These are phyloP conservation scores for Odontamblyopus rebecca DNA, from an alignment of 2,797 vertebrate genomes.

Conservation along the genomic window DNA sequence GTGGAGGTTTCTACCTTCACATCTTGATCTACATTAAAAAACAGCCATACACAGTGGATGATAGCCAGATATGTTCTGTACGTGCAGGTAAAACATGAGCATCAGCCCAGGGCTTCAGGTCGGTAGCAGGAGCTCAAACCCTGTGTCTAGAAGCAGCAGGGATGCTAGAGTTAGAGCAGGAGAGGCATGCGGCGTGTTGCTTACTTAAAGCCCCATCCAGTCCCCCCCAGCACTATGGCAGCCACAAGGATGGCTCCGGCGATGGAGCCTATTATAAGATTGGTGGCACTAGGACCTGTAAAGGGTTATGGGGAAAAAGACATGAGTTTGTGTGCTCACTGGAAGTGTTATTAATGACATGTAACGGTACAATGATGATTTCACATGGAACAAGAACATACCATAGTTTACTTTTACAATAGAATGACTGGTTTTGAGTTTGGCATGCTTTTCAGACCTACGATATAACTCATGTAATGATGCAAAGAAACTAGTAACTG, in stretches of 20 bases:
- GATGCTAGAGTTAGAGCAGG: constrained; percentile 87
- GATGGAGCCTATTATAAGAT: constrained; percentile 99
- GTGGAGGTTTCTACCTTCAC: constrained; percentile 16
- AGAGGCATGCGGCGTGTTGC: constrained; percentile 94
- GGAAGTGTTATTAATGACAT: constrained; percentile 55
- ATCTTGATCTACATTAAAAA: constrained; percentile 9
- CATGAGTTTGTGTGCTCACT: constrained; percentile 83
- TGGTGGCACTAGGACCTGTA: constrained; percentile 99
- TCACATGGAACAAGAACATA: constrained; percentile 77
- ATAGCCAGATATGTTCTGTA: constrained; percentile 7
- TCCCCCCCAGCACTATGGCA: constrained; percentile 99
- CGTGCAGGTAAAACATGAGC: background rate
- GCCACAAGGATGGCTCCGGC: constrained; percentile 99
- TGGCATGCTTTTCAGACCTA: constrained; percentile 67
- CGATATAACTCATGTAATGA: constrained; percentile 49
- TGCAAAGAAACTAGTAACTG: constrained; percentile 37
- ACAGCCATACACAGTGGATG: constrained; percentile 18
- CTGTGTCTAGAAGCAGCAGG: constrained; percentile 91
- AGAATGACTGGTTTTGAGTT: constrained; percentile 61
- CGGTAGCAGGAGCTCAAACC: constrained; percentile 97
- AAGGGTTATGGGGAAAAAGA: constrained; percentile 84
- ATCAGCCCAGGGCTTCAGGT: constrained; percentile 41
- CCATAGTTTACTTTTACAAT: constrained; percentile 65
- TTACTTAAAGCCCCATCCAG: constrained; percentile 99
- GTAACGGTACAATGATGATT: constrained; percentile 68